phyloP scores from a whole-genome alignment of 2,888 invertebrate genomes.

The Ophion slaviceki region DNA sequence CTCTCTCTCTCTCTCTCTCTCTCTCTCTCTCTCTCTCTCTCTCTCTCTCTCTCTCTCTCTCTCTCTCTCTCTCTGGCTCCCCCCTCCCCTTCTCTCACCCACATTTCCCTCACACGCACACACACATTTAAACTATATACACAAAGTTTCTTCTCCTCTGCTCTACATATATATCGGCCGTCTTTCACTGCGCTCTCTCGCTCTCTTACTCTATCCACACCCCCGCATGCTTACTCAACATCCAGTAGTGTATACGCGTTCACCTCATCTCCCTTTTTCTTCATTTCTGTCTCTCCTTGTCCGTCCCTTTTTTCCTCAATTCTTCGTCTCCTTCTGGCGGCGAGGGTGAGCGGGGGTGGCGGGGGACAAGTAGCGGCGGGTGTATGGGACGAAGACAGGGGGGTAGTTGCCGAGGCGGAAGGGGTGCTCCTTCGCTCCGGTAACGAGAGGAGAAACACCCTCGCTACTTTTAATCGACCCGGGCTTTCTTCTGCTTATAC shows the following conservation, averaged over 20 bases:
- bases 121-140: constrained; percentile 47
- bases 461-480: constrained; percentile 84
- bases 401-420: constrained; percentile 10
- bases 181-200: constrained; percentile 56
- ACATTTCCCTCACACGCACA: constrained; percentile 36
- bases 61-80: constrained; percentile 48
- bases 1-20: constrained; percentile 65
- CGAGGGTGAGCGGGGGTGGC: constrained; percentile 7
- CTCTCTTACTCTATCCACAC: constrained; percentile 66
- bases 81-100: constrained; percentile 57
- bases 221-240: constrained; percentile 65
- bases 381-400: too few species aligned
- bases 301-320: constrained; percentile 68
- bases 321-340: constrained; percentile 45
- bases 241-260: constrained; percentile 47
- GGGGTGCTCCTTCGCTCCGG: constrained; percentile 76
- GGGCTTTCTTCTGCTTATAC: constrained; percentile 83
- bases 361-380: background rate
- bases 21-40: too few species aligned
- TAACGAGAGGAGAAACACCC: constrained; percentile 84
- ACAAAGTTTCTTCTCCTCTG: constrained; percentile 55
- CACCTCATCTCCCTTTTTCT: constrained; percentile 68
- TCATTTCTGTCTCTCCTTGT: constrained; percentile 71
- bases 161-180: constrained; percentile 51
- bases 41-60: constrained; percentile 63